Evolutionary conservation across 2,888 invertebrate genomes (phyloP).

Genomic region (Caenorhabditis sp.): DNA sequence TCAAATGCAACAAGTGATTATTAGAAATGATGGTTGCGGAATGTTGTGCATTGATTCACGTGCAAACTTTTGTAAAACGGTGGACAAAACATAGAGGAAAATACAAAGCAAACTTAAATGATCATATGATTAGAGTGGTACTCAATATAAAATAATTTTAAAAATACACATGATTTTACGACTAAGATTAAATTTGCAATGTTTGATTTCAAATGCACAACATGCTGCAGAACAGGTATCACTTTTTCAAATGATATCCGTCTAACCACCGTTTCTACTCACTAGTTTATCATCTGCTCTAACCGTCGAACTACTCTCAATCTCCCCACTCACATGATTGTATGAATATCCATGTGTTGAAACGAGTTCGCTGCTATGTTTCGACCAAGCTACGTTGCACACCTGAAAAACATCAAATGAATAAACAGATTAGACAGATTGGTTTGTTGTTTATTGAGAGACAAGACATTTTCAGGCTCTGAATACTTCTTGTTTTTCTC

Average conservation of each 20-base stretch:
- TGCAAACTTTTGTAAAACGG: too few relatives aligned
- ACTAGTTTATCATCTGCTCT: neutral
- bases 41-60: too few relatives aligned
- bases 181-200: neutral
- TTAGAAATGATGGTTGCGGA: neutral
- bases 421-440: neutral
- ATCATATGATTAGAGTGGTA: too few relatives aligned
- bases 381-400: conserved; percentile 97
- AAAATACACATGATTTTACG: too few relatives aligned
- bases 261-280: neutral
- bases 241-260: neutral
- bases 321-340: conserved; percentile 78
- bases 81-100: too few relatives aligned
- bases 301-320: neutral
- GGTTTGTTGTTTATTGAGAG: too few relatives aligned
- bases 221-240: too few relatives aligned
- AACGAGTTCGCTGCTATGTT: conserved; percentile 93
- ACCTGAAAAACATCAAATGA: conserved; percentile 74
- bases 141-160: too few relatives aligned
- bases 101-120: too few relatives aligned
- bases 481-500: too few relatives aligned
- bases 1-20: neutral
- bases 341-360: conserved; percentile 98
- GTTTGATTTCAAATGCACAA: neutral
- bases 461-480: too few relatives aligned